These are phyloP conservation scores for Deroplatys truncata DNA, from an alignment of 2,888 invertebrate species.

Conservation along the genomic window DNA sequence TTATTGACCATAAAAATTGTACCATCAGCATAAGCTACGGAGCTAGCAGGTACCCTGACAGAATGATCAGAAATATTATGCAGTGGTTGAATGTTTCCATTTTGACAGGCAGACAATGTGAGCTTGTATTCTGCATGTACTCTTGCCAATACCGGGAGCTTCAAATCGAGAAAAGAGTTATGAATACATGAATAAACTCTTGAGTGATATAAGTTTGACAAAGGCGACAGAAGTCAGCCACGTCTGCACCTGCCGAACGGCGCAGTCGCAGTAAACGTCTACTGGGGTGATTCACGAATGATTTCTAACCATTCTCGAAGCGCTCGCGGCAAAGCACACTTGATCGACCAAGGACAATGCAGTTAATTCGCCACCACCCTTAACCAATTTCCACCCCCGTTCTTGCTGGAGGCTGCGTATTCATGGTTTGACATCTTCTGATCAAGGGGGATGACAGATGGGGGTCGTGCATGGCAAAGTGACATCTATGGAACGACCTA, in stretches of 20 bases:
- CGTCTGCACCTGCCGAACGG: not conserved
- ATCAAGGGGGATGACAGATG: slow-evolving; percentile 8
- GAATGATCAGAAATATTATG: no score
- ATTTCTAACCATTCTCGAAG: not conserved
- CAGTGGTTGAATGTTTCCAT: no score
- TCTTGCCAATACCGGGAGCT: no score
- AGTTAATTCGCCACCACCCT: slow-evolving; percentile 13
- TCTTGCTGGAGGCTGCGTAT: not conserved
- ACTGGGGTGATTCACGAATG: not conserved
- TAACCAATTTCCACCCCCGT: slow-evolving; percentile 12
- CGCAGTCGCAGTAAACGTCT: not conserved
- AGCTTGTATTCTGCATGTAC: no score
- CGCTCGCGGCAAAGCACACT: not conserved
- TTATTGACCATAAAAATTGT: no score
- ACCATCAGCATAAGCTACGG: no score
- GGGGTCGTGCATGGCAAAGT: not conserved
- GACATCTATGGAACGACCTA: not conserved
- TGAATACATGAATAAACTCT: not conserved
- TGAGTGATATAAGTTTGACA: not conserved
- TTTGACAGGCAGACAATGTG: no score
- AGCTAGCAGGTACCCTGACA: no score
- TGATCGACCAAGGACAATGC: slow-evolving; percentile 12
- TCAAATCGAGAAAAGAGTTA: not conserved
- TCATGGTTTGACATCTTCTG: slow-evolving; percentile 4
- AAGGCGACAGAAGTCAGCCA: not conserved